Evolutionary conservation across 1,140 invertebrate species (phyloP), one percentile per base, ranked within the genome.

Genomic region (Aphelinus atriplicis): DNA sequence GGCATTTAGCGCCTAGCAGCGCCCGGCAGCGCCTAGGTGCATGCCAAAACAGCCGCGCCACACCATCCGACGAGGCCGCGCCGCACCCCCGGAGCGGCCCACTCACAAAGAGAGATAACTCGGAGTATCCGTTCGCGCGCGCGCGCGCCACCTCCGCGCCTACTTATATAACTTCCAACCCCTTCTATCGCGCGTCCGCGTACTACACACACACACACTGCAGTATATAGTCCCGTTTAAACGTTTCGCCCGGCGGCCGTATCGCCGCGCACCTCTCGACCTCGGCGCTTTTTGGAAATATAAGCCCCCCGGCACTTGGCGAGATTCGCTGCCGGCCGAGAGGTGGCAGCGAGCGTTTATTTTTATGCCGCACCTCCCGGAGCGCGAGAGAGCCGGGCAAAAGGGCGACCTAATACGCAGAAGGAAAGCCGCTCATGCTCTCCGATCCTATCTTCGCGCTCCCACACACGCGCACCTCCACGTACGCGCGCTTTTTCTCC

Each of bases 311-410:
- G 50, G 50, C 26, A 46, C 46, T 60, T 76, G 71, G 72, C 72
- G 65, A 73, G 64, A 53, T 53, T 62, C 48, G 62, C 7, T 9
- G 45, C 55, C 26, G n/a, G 9, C 7, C 48, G 50, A 42, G 26
- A 48, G 43, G n/a, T 50, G 50, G 43, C 10, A 43, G 62, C n/a
- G 45, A 26, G 57, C 45, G 58, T 64, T 78, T 78, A 79, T 77
- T 72, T 77, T 77, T 78, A 76, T 71, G 56, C 76, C 68, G 26
- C 26, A 62, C 63, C 62, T 64, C 57, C 50, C 68, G 61, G 46
- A 53, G 7, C 56, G 53, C 58, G 2, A 7, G 51, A 53, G 51
- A 53, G 51, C 51, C 26, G 26, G 9, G 51, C 51, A 53, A 9
- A 53, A 9, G 51, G 51, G 51, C 26, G 26, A 26, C 26, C 26